Conservation (phyloP, 2,113 vertebrate genomes). For the Anoplopoma fimbria region DNA sequence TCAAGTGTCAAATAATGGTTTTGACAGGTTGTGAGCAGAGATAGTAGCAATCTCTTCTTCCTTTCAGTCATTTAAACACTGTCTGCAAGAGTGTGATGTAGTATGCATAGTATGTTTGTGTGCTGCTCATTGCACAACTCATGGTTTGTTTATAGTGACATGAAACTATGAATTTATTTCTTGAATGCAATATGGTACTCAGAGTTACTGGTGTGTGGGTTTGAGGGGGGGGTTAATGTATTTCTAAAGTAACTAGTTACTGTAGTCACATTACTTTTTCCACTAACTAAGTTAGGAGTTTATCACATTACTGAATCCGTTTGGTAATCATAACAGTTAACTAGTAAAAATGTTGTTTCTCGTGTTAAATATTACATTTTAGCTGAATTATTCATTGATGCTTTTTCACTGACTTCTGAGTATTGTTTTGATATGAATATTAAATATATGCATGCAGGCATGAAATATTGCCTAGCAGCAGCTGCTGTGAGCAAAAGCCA, state of each 20-base stretch:
- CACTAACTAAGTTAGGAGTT: conserved; percentile 44
- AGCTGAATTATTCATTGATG: conserved; percentile 35
- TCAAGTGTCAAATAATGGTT: conserved; percentile 39
- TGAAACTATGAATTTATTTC: conserved; percentile 3
- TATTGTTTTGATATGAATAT: conserved; percentile 58
- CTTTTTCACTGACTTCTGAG: conserved; percentile 36
- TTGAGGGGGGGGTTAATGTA: not conserved
- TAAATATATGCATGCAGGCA: conserved; percentile 64
- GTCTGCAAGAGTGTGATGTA: too few relatives aligned
- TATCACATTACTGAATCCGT: conserved; percentile 27
- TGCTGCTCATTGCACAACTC: conserved; percentile 26
- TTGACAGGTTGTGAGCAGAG: not conserved
- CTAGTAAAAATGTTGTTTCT: conserved; percentile 40
- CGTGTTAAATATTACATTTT: conserved; percentile 42
- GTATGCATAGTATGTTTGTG: not conserved
- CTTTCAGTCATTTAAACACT: too few relatives aligned
- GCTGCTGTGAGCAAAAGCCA: conserved; percentile 35
- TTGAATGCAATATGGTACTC: conserved; percentile 15
- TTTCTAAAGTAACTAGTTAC: conserved; percentile 39
- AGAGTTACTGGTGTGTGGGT: conserved; percentile 3
- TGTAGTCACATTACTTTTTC: conserved; percentile 50
- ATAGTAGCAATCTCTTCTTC: conserved; percentile 14
- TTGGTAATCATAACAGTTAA: conserved; percentile 44
- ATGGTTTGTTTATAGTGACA: conserved; percentile 45
- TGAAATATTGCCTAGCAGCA: conserved; percentile 52